Evolutionary conservation across 1,140 invertebrate species (phyloP), one percentile per base, ranked within the genome.

Genomic region (Popillia japonica): DNA sequence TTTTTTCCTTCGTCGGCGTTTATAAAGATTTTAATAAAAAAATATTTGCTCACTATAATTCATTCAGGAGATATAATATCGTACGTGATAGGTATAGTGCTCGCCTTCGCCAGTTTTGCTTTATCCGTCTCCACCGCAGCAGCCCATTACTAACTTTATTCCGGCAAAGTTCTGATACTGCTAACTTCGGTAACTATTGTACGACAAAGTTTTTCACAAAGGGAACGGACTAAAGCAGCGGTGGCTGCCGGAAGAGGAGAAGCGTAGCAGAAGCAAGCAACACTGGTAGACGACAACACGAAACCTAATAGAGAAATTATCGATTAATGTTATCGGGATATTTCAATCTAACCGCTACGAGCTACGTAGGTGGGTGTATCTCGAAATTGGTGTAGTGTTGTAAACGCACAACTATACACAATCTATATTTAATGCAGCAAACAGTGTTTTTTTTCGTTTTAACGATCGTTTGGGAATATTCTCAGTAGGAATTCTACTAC

Each of bases 1-100:
- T 10, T 10, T 68, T 68, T 27, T 34, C 22, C 22, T 27, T 68
- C 10, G 6, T 27, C 6, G 11, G 11, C 61, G 61, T 34, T 68
- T 68, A 68, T 68, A 68, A 68, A 68, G 23, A 27, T 68, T 68
- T 68, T 68, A 68, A 68, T 68, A 68, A 68, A 68, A 68, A 68
- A 68, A 68, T 68, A 68, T 68, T 68, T 68, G 61, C 20, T 20
- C 61, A 68, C 61, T 68, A 68, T 68, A 68, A 68, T 34, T 68
- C 61, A 68, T 68, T 68, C 61, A 68, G 61, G 61, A 68, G 61
- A 68, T 68, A 68, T 68, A 68, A 68, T 34, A 27, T 68, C 61
- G 61, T 68, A 68, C 61, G 61, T 68, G 61, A 68, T 68, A 22
- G 27, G 61, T 68, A 68, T 68, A 22, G 22, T 22, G 61, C 22